Percentiles rank a stretch among this genome's conserved stretches.
phyloP scores from a whole-genome alignment of 2,797 vertebrate genomes.

The Gambelia wislizenii region DNA sequence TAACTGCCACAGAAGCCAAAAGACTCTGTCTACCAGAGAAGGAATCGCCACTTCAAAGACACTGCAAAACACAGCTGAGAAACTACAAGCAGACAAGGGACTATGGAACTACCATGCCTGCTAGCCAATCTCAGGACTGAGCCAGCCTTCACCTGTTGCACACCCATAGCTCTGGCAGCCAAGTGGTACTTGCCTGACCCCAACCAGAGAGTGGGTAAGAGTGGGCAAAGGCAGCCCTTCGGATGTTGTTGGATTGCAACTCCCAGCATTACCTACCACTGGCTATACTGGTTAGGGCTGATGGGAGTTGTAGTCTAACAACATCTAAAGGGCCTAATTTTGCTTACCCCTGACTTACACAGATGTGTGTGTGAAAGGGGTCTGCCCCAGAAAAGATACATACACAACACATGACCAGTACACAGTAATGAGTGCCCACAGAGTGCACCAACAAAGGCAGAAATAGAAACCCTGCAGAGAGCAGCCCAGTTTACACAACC shows the following conservation, averaged over 20 bases:
- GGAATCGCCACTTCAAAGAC: neutral
- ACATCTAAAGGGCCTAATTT: too few species aligned
- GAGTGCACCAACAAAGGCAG: neutral
- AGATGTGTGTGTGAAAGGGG: too few species aligned
- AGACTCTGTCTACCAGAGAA: neutral
- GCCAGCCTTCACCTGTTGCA: neutral
- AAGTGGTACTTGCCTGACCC: neutral
- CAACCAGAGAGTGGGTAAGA: neutral
- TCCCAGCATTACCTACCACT: too few species aligned
- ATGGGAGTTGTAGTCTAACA: too few species aligned
- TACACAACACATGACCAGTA: too few species aligned
- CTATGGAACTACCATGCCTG: neutral
- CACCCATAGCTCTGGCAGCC: neutral
- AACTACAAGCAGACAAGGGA: neutral
- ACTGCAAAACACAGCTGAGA: neutral
- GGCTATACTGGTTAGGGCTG: too few species aligned
- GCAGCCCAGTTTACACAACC: neutral
- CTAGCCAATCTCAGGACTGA: neutral
- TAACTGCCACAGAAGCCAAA: neutral
- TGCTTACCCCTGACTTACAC: too few species aligned
- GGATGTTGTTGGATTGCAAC: too few species aligned
- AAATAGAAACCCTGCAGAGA: neutral
- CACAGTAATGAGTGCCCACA: neutral
- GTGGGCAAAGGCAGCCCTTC: too few species aligned
- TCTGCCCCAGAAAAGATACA: too few species aligned